A percentile compares a stretch with the other conserved stretches of the same genome.
These are phyloP conservation scores for Meleagris gallopavo DNA, from an alignment of 2,113 vertebrate genomes.

Conservation along the genomic window DNA sequence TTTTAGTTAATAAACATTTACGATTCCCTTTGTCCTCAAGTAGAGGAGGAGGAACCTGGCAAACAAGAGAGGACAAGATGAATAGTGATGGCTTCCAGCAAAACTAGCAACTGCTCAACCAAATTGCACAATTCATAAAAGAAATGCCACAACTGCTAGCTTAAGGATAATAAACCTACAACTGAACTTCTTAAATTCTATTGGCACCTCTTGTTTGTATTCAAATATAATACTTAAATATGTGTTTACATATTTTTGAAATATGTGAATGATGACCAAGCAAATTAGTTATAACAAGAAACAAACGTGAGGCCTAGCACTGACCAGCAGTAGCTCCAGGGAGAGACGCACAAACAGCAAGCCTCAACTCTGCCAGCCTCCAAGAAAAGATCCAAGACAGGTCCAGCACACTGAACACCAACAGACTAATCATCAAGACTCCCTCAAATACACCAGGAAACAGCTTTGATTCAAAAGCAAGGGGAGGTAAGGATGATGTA, in stretches of 20 bases:
- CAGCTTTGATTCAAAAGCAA: neutral
- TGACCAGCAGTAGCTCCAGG: neutral
- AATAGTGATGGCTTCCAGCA: conserved; percentile 14
- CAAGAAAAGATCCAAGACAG: neutral
- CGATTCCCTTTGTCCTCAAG: neutral
- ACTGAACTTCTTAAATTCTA: neutral
- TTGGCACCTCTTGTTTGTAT: neutral
- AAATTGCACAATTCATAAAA: neutral
- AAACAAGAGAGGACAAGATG: conserved; percentile 2
- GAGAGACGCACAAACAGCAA: neutral
- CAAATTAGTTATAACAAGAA: neutral
- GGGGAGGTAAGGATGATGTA: neutral
- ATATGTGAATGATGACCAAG: neutral
- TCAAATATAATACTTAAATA: neutral
- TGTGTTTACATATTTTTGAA: neutral
- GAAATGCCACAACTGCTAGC: neutral
- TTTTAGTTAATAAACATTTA: neutral
- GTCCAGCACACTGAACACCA: neutral
- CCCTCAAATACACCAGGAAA: neutral
- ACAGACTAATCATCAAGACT: neutral
- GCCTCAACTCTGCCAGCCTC: neutral
- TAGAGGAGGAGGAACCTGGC: conserved; percentile 9
- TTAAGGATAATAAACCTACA: neutral
- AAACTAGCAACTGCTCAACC: conserved; percentile 33
- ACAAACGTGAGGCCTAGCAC: neutral